These are phyloP conservation scores for Aphelenchoides besseyi DNA, from an alignment of 1,140 invertebrate genomes.

Conservation along the genomic window DNA sequence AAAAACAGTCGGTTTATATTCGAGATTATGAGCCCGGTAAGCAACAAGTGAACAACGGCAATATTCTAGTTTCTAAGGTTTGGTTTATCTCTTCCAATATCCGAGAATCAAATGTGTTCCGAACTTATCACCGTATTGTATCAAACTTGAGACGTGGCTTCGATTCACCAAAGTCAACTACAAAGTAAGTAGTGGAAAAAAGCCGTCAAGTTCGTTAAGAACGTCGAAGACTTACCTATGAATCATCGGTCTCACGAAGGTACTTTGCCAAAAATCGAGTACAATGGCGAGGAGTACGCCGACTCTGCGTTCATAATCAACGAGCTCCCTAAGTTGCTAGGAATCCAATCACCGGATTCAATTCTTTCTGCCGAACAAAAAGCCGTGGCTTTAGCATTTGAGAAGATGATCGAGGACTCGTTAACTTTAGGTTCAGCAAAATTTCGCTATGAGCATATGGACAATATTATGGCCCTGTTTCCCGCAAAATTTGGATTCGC, in stretches of 20 bases:
- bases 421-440: constrained; percentile 14
- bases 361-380: constrained; percentile 77
- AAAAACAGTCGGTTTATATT: background rate
- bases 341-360: constrained; percentile 74
- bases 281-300: constrained; percentile 67
- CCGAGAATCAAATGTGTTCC: constrained; percentile 76
- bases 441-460: constrained; percentile 27
- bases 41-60: background rate
- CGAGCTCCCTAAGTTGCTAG: constrained; percentile 67
- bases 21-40: background rate
- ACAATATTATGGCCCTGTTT: constrained; percentile 21
- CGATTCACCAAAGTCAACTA: constrained; percentile 73
- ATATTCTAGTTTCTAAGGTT: constrained; percentile 67
- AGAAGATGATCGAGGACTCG: constrained; percentile 91
- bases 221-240: constrained; percentile 19
- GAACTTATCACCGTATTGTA: constrained; percentile 81
- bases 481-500: constrained; percentile 20
- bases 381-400: constrained; percentile 81
- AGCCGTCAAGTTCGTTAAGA: background rate
- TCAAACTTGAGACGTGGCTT: constrained; percentile 90
- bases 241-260: constrained; percentile 75
- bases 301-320: constrained; percentile 83
- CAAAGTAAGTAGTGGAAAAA: background rate
- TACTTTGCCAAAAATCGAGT: constrained; percentile 78
- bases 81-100: constrained; percentile 89